These are phyloP conservation scores for Myotis lucifugus DNA, from an alignment of 2,113 vertebrate genomes.

Conservation along the genomic window DNA sequence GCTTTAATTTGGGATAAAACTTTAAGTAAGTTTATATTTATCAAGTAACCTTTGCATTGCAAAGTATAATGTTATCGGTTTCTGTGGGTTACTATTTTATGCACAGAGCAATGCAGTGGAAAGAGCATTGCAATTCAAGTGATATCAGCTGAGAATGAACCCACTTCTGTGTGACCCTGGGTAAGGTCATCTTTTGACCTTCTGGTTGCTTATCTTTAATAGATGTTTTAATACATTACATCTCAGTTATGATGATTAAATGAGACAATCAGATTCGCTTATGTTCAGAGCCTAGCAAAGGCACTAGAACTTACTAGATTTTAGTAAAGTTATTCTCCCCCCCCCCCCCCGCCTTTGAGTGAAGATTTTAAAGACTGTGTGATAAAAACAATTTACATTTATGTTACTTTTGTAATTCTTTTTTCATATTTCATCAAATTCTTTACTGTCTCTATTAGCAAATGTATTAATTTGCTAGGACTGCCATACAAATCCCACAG, in stretches of 20 bases:
- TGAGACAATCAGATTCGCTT: not conserved
- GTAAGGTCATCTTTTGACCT: not conserved
- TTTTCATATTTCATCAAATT: not conserved
- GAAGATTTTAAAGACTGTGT: not conserved
- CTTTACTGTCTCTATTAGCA: not conserved
- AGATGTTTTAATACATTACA: not conserved
- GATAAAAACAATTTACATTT: not conserved
- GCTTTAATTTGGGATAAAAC: not conserved
- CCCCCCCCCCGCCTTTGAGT: not conserved
- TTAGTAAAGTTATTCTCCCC: not conserved
- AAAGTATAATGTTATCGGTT: not conserved
- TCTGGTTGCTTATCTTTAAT: not conserved
- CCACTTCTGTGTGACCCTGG: not conserved
- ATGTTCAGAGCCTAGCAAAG: not conserved
- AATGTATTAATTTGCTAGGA: not conserved
- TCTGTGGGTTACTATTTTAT: not conserved
- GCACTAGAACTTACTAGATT: not conserved
- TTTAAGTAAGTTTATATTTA: not conserved
- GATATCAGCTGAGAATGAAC: not conserved
- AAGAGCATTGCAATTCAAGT: not conserved
- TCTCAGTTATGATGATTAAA: constrained; percentile 10
- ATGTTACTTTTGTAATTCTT: not conserved
- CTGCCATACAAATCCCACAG: not conserved
- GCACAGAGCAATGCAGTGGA: not conserved
- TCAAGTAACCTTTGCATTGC: not conserved